Evolutionary conservation across 2,113 vertebrate species (phyloP), one percentile per base, ranked within the genome.

Genomic region (Scolopax mira): DNA sequence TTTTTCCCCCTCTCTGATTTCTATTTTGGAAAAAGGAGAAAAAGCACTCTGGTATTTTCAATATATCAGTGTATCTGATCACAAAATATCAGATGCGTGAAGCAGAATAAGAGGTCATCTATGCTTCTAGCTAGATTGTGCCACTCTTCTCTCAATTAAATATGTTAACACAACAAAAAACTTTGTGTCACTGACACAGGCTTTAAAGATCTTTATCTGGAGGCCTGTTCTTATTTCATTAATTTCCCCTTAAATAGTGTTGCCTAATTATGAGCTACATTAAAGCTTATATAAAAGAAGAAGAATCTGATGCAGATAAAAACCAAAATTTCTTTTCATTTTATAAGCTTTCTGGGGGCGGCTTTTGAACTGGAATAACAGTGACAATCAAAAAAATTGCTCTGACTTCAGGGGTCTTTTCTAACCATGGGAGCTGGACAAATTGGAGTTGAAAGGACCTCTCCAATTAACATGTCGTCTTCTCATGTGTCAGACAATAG

Each of bases 181-280:
- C 33, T 70, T 62, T 9, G 73, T 83, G 85, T 77, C 61, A 42
- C 54, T 84, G 60, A 61, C 69, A 89, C 73, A n/a, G 0, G 2
- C 77, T 92, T 88, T 46, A 52, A 46, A 70, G 44, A 78, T 44
- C 71, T 82, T 93, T 12, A 35, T 90, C 44, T 94, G 35, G 57
- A 96, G 62, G 81, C 51, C 51, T 89, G 52, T 52, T 89, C 79
- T 89, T 95, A 44, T 89, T 96, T 95, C 91, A 79, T 61, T 91
- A 37, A 60, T 92, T 88, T 62, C 66, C 85, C 28, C 88, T 79
- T 71, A 89, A 89, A 62, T 96, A 73, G 13, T 3, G 8, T 51
- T 89, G 42, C 88, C 42, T 96, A 94, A 95, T 96, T 91, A 91
- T 16, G 70, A 88, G 55, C 69, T 79, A 28, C 42, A 69, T 73